Percentiles rank a stretch among this genome's conserved stretches.
Conservation (phyloP, 2,888 invertebrate species). For the Baronia brevicornis region DNA sequence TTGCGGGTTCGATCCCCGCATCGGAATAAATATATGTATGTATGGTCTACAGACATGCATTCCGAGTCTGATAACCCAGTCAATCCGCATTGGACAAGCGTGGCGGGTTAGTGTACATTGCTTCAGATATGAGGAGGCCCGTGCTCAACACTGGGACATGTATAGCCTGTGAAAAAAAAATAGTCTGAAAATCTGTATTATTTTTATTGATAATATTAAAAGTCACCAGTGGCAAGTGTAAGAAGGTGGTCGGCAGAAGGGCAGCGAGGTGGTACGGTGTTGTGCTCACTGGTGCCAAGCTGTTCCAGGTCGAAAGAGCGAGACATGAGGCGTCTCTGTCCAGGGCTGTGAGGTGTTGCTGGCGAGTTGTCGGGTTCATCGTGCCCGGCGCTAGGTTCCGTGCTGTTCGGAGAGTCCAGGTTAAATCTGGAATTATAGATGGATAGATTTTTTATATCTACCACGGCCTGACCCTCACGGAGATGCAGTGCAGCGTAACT, state of each 20-base stretch:
- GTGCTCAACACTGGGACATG: too few species aligned
- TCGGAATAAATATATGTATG: too few species aligned
- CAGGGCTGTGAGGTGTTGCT: slow-evolving; percentile 34
- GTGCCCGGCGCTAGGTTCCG: slow-evolving; percentile 29
- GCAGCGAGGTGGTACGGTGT: slow-evolving; percentile 46
- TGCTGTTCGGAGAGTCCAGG: slow-evolving; percentile 51
- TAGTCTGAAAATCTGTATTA: too few species aligned
- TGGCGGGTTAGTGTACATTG: too few species aligned
- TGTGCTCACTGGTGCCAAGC: slow-evolving; percentile 34
- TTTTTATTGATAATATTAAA: slow-evolving; percentile 19
- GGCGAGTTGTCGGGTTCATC: slow-evolving; percentile 49
- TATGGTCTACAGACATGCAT: too few species aligned
- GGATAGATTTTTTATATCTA: not conserved
- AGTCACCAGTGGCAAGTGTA: slow-evolving; percentile 40
- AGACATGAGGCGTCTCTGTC: slow-evolving; percentile 47
- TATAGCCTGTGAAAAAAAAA: too few species aligned
- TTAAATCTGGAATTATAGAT: slow-evolving; percentile 52
- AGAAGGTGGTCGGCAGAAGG: slow-evolving; percentile 63
- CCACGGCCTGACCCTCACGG: too few species aligned
- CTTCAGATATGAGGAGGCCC: too few species aligned
- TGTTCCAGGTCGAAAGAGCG: slow-evolving; percentile 62
- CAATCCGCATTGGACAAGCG: too few species aligned
- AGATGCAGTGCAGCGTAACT: too few species aligned
- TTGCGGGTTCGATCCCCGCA: too few species aligned
- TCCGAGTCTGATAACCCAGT: too few species aligned